phyloP scores from a whole-genome alignment of 1,140 invertebrate species.

The Proctacanthus coquilletti region DNA sequence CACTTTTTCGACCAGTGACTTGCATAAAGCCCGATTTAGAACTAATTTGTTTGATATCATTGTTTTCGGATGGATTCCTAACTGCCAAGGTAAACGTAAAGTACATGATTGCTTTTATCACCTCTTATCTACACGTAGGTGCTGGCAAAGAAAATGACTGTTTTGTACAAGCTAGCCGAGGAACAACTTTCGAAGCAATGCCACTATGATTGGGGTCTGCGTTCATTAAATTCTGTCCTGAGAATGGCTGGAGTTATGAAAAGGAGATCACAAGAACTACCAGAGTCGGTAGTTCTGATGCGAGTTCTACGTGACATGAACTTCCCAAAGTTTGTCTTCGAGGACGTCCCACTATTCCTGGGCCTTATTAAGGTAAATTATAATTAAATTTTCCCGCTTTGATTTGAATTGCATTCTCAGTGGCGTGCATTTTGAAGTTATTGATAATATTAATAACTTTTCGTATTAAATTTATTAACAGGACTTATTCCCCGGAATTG shows the following conservation, averaged over 20 bases:
- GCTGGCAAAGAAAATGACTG: constrained; percentile 84
- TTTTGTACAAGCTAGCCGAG: constrained; percentile 65
- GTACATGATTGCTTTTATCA: neutral
- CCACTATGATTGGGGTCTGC: constrained; percentile 87
- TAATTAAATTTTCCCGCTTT: neutral
- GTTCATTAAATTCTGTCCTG: constrained; percentile 73
- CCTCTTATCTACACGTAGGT: constrained; percentile 30
- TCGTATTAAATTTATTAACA: too few species aligned
- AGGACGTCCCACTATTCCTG: constrained; percentile 78
- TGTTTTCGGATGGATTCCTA: constrained; percentile 82
- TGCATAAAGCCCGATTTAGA: constrained; percentile 80
- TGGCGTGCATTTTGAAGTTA: too few species aligned
- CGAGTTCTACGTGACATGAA: constrained; percentile 81
- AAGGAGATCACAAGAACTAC: constrained; percentile 52
- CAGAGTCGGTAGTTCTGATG: constrained; percentile 77
- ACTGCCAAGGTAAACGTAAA: constrained; percentile 49
- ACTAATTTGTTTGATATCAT: constrained; percentile 78
- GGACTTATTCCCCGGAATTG: constrained; percentile 77
- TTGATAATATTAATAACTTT: too few species aligned
- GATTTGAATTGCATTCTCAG: neutral
- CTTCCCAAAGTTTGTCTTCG: constrained; percentile 78
- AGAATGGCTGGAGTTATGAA: constrained; percentile 79
- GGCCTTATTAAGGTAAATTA: constrained; percentile 49
- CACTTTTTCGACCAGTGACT: constrained; percentile 75
- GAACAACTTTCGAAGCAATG: constrained; percentile 83